Evolutionary conservation across 2,888 invertebrate genomes (phyloP), one percentile per base, ranked within the genome.

Genomic region (Hypena proboscidalis): DNA sequence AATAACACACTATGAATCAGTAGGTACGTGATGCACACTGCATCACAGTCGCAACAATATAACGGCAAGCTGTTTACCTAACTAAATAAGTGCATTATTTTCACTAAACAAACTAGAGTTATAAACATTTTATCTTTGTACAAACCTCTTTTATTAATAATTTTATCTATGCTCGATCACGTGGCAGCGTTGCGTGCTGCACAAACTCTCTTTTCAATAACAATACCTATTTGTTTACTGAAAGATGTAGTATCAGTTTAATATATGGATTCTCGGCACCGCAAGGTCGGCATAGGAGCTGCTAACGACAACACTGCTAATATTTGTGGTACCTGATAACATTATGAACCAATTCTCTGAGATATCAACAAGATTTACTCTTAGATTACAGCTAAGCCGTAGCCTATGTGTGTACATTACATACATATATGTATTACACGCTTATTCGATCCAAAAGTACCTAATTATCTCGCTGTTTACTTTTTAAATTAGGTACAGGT

Each of bases 361-460:
- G 85, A 83, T 85, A 86, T 72, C 75, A 77, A 77, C 78, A 75
- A 88, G 85, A 89, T 90, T 90, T 90, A 75, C 81, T 82, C 80
- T 83, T 43, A 84, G 90, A 90, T 90, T 90, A 90, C 71, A 67
- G 73, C 58, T 86, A 85, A 88, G 83, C 84, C 72, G 71, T 64
- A 54, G 34, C 56, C 74, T 78, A 77, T 74, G 81, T 74, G 81
- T 74, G 64, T 67, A 73, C 65, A 67, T 70, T 78, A 73, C n/a
- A n/a, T n/a, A n/a, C n/a, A n/a, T 74, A 77, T 76, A 76, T 70
- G 67, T 69, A 72, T 63, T 66, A 65, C 54, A 58, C 58, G 59
- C 55, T 66, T 70, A 67, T 57, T 65, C 58, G 67, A 71, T 69
- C 66, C 58, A 43, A 43, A 67, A 51, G 47, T 52, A 55, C 27